A percentile compares a stretch with the other conserved stretches of the same genome.
Conservation (phyloP, 2,888 invertebrate species). For the Ethmia dodecea region DNA sequence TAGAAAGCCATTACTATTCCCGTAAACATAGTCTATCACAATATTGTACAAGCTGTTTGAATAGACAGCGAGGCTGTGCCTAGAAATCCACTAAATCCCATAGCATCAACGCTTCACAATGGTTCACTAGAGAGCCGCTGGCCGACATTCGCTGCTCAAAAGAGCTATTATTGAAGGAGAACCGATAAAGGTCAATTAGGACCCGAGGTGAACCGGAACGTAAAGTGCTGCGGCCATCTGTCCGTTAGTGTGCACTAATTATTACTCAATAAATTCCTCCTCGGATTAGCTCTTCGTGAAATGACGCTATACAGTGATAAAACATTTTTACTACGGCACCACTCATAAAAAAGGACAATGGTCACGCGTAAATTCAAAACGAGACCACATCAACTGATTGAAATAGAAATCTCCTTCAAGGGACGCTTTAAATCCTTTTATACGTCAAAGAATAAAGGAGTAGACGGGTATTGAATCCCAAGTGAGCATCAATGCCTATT, state of each 20-base stretch:
- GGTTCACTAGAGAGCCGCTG: constrained; percentile 45
- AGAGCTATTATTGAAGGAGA: constrained; percentile 54
- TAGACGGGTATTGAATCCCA: constrained; percentile 67
- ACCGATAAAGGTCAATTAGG: constrained; percentile 61
- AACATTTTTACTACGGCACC: background rate
- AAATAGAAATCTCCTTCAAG: constrained; percentile 50
- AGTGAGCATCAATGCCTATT: constrained; percentile 72
- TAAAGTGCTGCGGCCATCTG: constrained; percentile 28
- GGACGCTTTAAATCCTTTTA: constrained; percentile 62
- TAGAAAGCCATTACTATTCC: constrained; percentile 28
- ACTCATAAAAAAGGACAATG: background rate
- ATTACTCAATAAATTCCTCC: constrained; percentile 29
- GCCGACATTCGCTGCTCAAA: constrained; percentile 53
- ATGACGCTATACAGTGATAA: background rate
- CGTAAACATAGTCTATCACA: constrained; percentile 31
- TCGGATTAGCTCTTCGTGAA: background rate
- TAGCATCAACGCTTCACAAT: constrained; percentile 51
- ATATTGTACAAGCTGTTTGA: constrained; percentile 31
- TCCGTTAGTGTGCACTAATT: constrained; percentile 31
- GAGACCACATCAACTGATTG: constrained; percentile 32
- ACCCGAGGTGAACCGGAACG: constrained; percentile 31
- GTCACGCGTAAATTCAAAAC: constrained; percentile 22
- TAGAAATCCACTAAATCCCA: constrained; percentile 57
- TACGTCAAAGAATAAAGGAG: constrained; percentile 60
- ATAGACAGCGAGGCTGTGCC: constrained; percentile 37